Evolutionary conservation across 2,113 vertebrate species (phyloP), one percentile per base, ranked within the genome.

Genomic region (Cisticola juncidis): DNA sequence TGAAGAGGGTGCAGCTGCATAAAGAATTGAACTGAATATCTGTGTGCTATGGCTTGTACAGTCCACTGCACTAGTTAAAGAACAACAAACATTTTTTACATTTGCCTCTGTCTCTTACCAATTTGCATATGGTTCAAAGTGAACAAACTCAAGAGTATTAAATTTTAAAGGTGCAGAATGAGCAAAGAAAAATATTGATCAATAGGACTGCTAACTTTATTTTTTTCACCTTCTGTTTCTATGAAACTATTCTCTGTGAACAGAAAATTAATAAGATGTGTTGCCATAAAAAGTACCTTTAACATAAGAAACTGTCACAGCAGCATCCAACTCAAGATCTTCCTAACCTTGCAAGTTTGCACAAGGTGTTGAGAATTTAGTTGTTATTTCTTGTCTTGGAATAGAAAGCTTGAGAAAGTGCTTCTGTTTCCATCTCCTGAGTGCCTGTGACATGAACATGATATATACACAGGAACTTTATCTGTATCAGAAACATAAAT

Each of bases 21-120:
- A 88, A 64, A 77, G 79, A 94, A 92, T 72, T 81, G 62, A 96
- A 88, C 47, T 65, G 53, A 94, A 91, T 86, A 73, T 31, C 25
- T 42, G 14, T 40, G 21, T 74, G 25, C 79, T 71, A 14, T 40
- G 57, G 50, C 48, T 94, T 86, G 11, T 31, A 48, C 33, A 54
- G 65, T 66, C 22, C 40, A n/a, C 84, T 92, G 38, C 9, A 7
- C 65, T 71, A 33, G 17, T 69, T 88, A 85, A 45, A 71, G 17
- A 89, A 45, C 19, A 81, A 58, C 23, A 84, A 83, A 53, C 19
- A 81, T 10, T 71, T 68, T 48, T 89, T 95, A 81, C 9, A 3
- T 86, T 84, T 73, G 8, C 15, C 58, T 93, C 81, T 50, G 22
- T 70, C 83, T 81, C 28, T 65, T 72, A 66, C 48, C 56, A 81